Evolutionary conservation across 1,140 invertebrate species (phyloP).

Genomic region (Apis dorsata): DNA sequence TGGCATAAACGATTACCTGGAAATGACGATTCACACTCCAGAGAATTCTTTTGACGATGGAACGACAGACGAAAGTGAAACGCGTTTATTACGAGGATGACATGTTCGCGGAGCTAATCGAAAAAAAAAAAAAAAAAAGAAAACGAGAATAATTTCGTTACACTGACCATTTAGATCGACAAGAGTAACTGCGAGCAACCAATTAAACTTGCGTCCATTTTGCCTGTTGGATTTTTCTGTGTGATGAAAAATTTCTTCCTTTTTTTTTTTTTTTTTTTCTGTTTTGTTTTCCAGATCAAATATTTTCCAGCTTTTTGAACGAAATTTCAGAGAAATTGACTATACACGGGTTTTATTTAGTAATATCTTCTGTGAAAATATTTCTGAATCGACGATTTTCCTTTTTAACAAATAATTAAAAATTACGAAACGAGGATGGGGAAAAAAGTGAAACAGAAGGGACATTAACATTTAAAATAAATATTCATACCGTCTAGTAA

Average conservation of each 20-base stretch:
- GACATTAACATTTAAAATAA: too few relatives aligned
- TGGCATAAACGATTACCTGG: neutral
- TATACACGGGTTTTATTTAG: too few relatives aligned
- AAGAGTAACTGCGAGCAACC: neutral
- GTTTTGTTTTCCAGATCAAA: neutral
- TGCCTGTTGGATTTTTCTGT: neutral
- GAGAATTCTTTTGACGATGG: conserved; percentile 11
- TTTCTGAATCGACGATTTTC: too few relatives aligned
- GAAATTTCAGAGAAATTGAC: too few relatives aligned
- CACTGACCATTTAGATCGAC: conserved; percentile 22
- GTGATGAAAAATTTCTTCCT: neutral
- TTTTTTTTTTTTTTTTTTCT: neutral
- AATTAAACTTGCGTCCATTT: conserved; percentile 1
- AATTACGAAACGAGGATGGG: too few relatives aligned
- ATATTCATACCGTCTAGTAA: too few relatives aligned
- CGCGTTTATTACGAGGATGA: neutral
- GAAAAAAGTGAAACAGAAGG: too few relatives aligned
- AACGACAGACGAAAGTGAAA: conserved; percentile 11
- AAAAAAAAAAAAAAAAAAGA: conserved; percentile 16
- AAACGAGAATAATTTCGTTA: conserved; percentile 12
- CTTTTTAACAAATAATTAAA: too few relatives aligned
- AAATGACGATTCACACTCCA: neutral
- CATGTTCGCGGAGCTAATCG: neutral
- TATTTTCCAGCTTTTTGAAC: neutral
- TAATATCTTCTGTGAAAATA: too few relatives aligned